Conservation (phyloP, 2,797 vertebrate genomes). For the Leptodactylus fallax region DNA sequence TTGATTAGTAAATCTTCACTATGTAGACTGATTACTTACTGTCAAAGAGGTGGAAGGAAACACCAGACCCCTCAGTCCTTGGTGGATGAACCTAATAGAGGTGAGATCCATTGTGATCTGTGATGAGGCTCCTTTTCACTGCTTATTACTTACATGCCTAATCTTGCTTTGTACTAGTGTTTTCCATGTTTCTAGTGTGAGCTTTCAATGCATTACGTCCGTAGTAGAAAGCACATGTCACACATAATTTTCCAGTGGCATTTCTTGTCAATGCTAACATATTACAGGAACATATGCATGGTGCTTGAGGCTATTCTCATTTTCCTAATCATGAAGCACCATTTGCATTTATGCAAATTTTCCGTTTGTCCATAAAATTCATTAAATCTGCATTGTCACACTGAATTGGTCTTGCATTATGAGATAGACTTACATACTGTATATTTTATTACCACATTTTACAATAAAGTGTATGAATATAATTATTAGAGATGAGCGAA, state of each 20-base stretch:
- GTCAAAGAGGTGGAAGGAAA: neutral
- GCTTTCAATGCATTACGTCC: neutral
- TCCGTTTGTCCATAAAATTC: conserved; percentile 26
- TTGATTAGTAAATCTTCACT: too few species aligned
- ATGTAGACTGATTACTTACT: too few species aligned
- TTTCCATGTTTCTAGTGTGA: neutral
- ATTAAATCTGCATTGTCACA: conserved; percentile 20
- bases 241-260: conserved; percentile 44
- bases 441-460: neutral
- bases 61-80: neutral
- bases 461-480: neutral
- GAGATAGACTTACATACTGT: neutral
- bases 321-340: conserved; percentile 38
- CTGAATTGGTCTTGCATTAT: neutral
- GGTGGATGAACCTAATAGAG: too few species aligned
- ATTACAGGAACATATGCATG: conserved; percentile 46
- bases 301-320: conserved; percentile 40
- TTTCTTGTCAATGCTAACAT: conserved; percentile 33
- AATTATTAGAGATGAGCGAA: too few species aligned
- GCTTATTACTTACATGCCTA: too few species aligned
- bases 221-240: conserved; percentile 43
- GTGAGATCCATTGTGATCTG: too few species aligned
- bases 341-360: conserved; percentile 54
- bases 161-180: neutral
- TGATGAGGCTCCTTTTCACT: too few species aligned